Base-by-base conservation (phyloP, 2,797 vertebrate species). In the Dryobates pubescens region DNA sequence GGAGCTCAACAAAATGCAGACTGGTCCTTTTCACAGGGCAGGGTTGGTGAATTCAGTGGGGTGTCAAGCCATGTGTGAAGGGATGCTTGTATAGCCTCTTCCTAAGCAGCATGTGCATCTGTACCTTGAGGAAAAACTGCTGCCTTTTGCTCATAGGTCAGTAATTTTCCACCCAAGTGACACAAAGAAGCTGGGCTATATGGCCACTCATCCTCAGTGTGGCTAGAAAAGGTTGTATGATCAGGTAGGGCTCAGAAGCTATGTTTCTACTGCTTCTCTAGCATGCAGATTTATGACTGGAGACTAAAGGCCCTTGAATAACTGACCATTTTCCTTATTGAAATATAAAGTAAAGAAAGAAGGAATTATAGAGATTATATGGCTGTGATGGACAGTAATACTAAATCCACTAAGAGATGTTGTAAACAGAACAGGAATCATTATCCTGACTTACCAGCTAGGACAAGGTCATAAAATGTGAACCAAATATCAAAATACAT, bases 381-480 rank as follows among this genome's bases (percentile, higher is more conserved):
- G 23, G 7, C 49, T 87, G 12, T 80, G 89, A 61, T 38, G 47
- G 79, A 64, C 32, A 61, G 34, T 32, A 36, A 57, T 30, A 36
- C 7, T 59, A 68, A 89, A 92, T 54, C 53, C 41, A 47, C 20
- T 23, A 43, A 75, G 67, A 92, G 62, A 20, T 56, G 58, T 19
- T 90, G 43, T 85, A 69, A 89, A 89, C 67, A 77, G 71, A 69
- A 16, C 9, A 71, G 62, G 41, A 89, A 71, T 73, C 45, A 59
- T 93, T 92, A 59, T 53, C 47, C 58, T 47, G 59, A 77, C 18
- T 75, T 92, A 29, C 26, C 79, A 85, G 43, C 10, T 24, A 62
- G 45, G 41, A 59, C 29, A 86, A 88, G 17, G 54, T 70, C 47
- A 75, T 81, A 65, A 91, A 92, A 67, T 63, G n/a, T 81, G 86